phyloP scores from a whole-genome alignment of 2,797 vertebrate species.

The Fundulus diaphanus region DNA sequence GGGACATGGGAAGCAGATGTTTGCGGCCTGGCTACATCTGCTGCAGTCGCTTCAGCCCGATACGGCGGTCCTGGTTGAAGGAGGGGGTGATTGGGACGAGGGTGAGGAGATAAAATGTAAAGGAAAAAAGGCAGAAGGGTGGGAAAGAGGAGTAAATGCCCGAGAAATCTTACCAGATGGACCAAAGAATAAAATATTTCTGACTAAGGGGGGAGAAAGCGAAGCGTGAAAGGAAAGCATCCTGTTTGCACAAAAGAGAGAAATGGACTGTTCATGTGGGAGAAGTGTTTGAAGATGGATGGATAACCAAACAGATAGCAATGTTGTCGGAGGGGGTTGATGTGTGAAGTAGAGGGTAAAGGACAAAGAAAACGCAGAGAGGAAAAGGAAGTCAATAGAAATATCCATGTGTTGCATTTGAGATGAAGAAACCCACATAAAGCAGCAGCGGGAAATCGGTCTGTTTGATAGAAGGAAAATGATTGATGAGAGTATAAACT shows the following conservation, averaged over 20 bases:
- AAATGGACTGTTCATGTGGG: conserved; percentile 49
- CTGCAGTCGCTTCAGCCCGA: conserved; percentile 65
- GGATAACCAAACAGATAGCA: conserved; percentile 61
- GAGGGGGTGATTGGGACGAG: conserved; percentile 9
- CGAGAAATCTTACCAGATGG: conserved; percentile 32
- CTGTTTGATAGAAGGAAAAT: conserved; percentile 28
- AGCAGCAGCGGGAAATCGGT: conserved; percentile 6
- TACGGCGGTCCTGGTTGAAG: conserved; percentile 42
- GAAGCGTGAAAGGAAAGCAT: conserved; percentile 32
- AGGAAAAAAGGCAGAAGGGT: background rate
- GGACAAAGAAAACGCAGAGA: conserved; percentile 41
- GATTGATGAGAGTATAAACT: conserved; percentile 61
- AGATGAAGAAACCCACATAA: conserved; percentile 28
- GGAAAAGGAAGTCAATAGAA: conserved; percentile 16
- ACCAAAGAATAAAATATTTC: conserved; percentile 49
- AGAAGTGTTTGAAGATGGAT: conserved; percentile 63
- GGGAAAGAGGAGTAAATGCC: conserved; percentile 36
- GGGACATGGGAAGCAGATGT: conserved; percentile 79
- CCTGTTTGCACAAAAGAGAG: conserved; percentile 37
- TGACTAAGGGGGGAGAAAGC: conserved; percentile 15
- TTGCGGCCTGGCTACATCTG: conserved; percentile 74
- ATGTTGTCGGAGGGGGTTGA: conserved; percentile 52
- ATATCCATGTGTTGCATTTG: conserved; percentile 19
- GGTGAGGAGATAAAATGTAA: conserved; percentile 14
- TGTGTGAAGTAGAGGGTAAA: conserved; percentile 62